These are phyloP conservation scores for Hydrotaea diabolus DNA, from an alignment of 2,888 invertebrate species.

Conservation along the genomic window DNA sequence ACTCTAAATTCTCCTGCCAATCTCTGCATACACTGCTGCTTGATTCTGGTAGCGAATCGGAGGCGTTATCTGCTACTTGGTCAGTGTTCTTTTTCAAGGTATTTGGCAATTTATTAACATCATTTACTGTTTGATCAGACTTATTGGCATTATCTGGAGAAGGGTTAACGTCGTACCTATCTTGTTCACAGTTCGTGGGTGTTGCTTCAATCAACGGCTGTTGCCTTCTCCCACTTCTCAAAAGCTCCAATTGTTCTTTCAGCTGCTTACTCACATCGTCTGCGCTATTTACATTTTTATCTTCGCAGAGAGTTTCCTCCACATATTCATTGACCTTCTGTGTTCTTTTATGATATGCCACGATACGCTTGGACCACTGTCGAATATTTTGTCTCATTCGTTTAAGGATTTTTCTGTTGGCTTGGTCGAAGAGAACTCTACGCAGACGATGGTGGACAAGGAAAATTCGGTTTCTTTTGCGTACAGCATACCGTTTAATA, in stretches of 20 bases:
- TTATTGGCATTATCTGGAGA: conserved; percentile 14
- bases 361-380: conserved; percentile 75
- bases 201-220: conserved; percentile 71
- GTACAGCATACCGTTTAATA: conserved; percentile 73
- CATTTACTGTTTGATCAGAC: conserved; percentile 48
- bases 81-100: background rate
- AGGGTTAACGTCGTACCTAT: background rate
- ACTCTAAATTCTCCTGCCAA: conserved; percentile 66
- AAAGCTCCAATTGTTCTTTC: conserved; percentile 77
- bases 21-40: background rate
- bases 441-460: conserved; percentile 70
- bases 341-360: conserved; percentile 71
- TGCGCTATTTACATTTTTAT: conserved; percentile 61
- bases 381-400: conserved; percentile 71
- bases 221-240: conserved; percentile 74
- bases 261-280: conserved; percentile 76
- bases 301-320: conserved; percentile 65
- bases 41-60: background rate
- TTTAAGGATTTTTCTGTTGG: conserved; percentile 72
- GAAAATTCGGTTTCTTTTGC: conserved; percentile 72
- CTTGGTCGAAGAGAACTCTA: conserved; percentile 75
- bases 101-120: conserved; percentile 33
- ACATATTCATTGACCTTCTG: conserved; percentile 71
- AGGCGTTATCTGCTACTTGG: background rate
- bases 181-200: too few species aligned